Evolutionary conservation across 1,140 invertebrate species (phyloP).

Genomic region (Acromyrmex echinatior): DNA sequence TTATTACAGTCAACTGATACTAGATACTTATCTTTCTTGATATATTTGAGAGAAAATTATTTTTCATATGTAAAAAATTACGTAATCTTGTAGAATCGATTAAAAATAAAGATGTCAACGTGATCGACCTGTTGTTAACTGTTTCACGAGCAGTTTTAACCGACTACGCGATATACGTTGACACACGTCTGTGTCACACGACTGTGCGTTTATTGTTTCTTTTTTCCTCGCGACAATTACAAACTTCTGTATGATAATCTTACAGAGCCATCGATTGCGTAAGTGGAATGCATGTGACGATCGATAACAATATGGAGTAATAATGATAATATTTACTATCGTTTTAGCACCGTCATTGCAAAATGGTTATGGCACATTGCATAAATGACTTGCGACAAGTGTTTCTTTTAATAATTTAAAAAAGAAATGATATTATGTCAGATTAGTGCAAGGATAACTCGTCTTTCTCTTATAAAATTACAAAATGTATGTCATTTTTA

Average conservation of each 20-base stretch:
- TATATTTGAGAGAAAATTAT: not conserved
- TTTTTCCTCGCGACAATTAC: conserved; percentile 4
- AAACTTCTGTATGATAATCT: not conserved
- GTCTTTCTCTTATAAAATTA: not conserved
- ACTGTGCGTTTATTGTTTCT: conserved; percentile 42
- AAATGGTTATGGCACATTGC: conserved; percentile 10
- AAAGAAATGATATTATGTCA: not conserved
- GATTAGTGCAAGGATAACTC: not conserved
- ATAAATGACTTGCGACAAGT: not conserved
- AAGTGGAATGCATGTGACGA: conserved; percentile 42
- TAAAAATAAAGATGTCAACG: not conserved
- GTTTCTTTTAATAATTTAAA: not conserved
- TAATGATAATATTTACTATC: conserved; percentile 36
- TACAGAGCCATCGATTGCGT: conserved; percentile 7
- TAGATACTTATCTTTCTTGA: not conserved
- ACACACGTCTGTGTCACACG: not conserved
- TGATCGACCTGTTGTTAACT: not conserved
- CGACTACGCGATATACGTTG: not conserved
- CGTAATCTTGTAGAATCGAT: not conserved
- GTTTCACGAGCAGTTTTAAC: not conserved
- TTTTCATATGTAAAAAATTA: not conserved
- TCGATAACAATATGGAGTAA: not conserved
- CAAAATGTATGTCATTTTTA: no score
- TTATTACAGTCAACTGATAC: not conserved
- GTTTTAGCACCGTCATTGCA: not conserved